phyloP scores from a whole-genome alignment of 1,140 invertebrate genomes.

The Asbolus verrucosus region DNA sequence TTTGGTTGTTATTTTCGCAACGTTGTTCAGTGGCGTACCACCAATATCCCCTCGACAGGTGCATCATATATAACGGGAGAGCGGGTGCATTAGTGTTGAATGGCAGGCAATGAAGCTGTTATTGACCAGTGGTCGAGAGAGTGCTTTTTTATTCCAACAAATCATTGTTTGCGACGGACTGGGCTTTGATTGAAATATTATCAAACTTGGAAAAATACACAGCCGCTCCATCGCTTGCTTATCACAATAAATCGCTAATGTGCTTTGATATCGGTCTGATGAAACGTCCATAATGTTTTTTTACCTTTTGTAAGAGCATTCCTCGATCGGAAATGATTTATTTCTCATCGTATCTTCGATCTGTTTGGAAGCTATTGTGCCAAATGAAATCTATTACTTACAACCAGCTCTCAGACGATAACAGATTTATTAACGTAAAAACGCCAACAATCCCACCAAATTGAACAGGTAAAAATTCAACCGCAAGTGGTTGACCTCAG shows the following conservation, averaged over 20 bases:
- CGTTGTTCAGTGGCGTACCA: constrained; percentile 9
- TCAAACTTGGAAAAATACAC: constrained; percentile 36
- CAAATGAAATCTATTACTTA: constrained; percentile 24
- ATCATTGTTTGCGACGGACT: constrained; percentile 50
- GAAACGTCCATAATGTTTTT: constrained; percentile 36
- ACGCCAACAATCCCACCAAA: constrained; percentile 1
- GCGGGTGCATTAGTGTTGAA: constrained; percentile 45
- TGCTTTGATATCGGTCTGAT: constrained; percentile 33
- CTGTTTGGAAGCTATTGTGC: constrained; percentile 13
- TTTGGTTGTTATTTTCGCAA: background rate
- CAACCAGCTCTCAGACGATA: constrained; percentile 15
- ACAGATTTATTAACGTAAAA: constrained; percentile 28
- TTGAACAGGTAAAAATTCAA: too few relatives aligned
- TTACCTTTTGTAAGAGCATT: constrained; percentile 29
- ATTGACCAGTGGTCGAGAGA: constrained; percentile 51
- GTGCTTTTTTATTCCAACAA: constrained; percentile 50
- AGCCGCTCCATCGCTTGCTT: constrained; percentile 31
- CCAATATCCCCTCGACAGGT: constrained; percentile 26
- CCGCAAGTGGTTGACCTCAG: too few relatives aligned
- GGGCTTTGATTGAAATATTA: constrained; percentile 53
- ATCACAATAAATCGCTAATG: constrained; percentile 39
- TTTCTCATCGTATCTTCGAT: constrained; percentile 13
- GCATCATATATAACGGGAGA: constrained; percentile 28
- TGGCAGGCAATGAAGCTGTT: constrained; percentile 53
- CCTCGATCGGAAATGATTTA: constrained; percentile 28